Base-by-base conservation (phyloP, 2,113 vertebrate genomes). In the Neotragus moschatus region DNA sequence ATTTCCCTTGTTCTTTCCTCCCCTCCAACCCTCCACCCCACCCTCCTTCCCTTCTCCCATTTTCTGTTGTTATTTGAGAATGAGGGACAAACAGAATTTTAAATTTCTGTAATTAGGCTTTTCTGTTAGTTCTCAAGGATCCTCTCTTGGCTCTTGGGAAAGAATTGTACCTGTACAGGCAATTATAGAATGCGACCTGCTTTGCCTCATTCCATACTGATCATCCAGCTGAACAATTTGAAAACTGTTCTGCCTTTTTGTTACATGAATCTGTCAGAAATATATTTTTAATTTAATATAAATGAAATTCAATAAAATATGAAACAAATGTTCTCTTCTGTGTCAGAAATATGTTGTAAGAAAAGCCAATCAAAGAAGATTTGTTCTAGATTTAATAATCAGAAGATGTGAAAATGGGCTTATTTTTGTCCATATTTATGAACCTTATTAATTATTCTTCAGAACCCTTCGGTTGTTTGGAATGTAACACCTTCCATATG, bases 211-310 rank as follows among this genome's bases (percentile, higher is more conserved):
- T 98, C 98, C 97, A 19, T 66, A 93, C 98, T 93, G 96, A 98
- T 99, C 99, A 99, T 99, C 99, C 99, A 98, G 98, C 98, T 98
- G 99, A 99, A 99, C 99, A 99, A 99, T 99, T 99, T 99, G 99
- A 99, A 99, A 99, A 99, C 99, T 99, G 99, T 99, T 99, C 99
- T 99, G 99, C 99, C 99, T 99, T 99, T 99, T 99, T 99, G 99
- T 99, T 99, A 99, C 99, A 99, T 99, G 99, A 99, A 99, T 99
- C 99, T 99, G 99, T 99, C 99, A 99, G 99, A 99, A 99, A 99
- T 99, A 99, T 99, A 99, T 99, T 99, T 99, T 99, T 99, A 99
- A 99, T 99, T 99, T 99, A 99, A 99, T 99, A 99, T 99, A 99
- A 99, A 99, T 99, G 99, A 99, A 99, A 99, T 99, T 99, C 99